phyloP scores from a whole-genome alignment of 1,140 invertebrate species.

The Leptinotarsa undecemlineata region DNA sequence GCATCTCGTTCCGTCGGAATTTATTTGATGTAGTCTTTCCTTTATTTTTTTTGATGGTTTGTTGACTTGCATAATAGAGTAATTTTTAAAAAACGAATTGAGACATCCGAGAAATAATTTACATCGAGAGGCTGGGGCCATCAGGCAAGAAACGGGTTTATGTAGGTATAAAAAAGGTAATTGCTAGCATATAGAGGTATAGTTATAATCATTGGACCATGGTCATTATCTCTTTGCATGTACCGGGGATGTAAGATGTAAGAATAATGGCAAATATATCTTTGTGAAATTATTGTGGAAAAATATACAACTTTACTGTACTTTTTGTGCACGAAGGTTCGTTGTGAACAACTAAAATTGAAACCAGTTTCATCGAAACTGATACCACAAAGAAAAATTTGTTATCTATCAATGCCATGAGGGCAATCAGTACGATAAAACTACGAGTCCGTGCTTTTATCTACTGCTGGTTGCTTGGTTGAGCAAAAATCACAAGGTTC shows the following conservation, averaged over 20 bases:
- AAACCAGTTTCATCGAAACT: no score
- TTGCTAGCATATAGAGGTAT: constrained; percentile 16
- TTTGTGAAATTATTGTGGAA: no score
- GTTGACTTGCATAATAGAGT: constrained; percentile 19
- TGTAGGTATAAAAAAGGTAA: constrained; percentile 12
- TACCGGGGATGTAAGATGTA: constrained; percentile 7
- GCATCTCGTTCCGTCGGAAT: background rate
- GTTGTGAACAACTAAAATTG: no score
- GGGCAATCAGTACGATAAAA: no score
- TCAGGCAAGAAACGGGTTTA: constrained; percentile 10
- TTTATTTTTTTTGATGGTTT: constrained; percentile 3
- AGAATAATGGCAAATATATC: background rate
- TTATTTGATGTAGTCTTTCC: background rate
- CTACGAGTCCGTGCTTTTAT: no score
- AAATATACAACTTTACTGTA: no score
- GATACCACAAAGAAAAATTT: no score
- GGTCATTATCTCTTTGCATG: constrained; percentile 6
- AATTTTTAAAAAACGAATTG: constrained; percentile 10
- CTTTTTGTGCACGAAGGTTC: no score
- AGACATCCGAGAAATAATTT: constrained; percentile 14
- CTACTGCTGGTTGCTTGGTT: no score
- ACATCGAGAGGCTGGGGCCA: constrained; percentile 8
- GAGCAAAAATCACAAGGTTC: no score
- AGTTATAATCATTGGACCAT: constrained; percentile 19
- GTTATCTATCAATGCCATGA: no score